Conservation (phyloP, 2,113 vertebrate species). For the Triplophysa tibetana region DNA sequence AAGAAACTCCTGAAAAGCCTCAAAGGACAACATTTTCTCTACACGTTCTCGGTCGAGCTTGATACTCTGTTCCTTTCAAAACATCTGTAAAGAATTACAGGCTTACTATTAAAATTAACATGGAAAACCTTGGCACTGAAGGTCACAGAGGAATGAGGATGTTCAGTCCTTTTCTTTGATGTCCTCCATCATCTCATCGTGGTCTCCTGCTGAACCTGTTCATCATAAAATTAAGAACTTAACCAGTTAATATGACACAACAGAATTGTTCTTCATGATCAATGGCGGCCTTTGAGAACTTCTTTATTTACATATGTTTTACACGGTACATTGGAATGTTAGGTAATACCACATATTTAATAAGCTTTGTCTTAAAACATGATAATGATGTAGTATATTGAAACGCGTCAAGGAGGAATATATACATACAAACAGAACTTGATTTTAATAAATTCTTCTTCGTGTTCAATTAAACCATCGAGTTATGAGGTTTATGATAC, state of each 20-base stretch:
- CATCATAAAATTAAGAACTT: neutral
- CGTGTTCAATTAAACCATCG: no score
- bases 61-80: constrained; percentile 51
- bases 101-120: constrained; percentile 56
- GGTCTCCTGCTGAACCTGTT: neutral
- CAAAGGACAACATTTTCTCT: constrained; percentile 33
- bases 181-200: constrained; percentile 27
- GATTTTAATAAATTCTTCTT: no score
- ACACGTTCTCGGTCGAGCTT: constrained; percentile 37
- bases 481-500: no score
- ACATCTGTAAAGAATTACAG: constrained; percentile 59
- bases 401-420: no score
- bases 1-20: constrained; percentile 32
- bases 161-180: constrained; percentile 45
- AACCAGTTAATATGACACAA: neutral
- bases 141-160: constrained; percentile 45
- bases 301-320: no score
- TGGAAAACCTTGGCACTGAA: constrained; percentile 53
- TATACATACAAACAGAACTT: no score
- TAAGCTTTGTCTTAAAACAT: no score
- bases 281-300: neutral
- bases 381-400: no score
- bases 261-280: neutral
- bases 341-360: no score
- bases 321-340: no score